Conservation (phyloP, 2,888 invertebrate species). For the Hartigia nigra region DNA sequence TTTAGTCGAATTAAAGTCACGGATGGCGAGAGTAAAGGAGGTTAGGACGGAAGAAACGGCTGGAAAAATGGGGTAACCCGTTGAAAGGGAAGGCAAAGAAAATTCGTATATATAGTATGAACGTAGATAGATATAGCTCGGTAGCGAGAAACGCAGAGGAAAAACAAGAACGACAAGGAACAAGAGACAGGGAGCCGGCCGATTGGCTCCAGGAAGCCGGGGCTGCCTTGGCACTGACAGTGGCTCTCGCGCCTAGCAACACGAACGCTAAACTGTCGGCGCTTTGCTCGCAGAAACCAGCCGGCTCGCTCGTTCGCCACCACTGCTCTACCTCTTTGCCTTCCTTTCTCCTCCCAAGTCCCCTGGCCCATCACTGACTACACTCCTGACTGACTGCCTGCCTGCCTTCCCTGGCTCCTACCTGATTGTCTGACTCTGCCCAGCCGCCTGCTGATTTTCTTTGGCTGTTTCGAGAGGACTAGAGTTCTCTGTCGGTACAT, state of each 20-base stretch:
- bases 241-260: constrained; percentile 63
- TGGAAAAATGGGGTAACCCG: not conserved
- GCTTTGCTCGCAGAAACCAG: constrained; percentile 37
- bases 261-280: constrained; percentile 55
- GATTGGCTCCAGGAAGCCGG: constrained; percentile 38
- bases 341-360: not conserved
- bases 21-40: not conserved
- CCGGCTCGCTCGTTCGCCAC: constrained; percentile 25
- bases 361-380: not conserved
- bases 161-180: constrained; percentile 3
- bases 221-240: constrained; percentile 63
- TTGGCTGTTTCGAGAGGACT: not conserved
- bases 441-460: not conserved
- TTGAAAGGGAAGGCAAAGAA: not conserved
- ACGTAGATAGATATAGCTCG: not conserved
- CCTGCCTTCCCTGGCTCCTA: constrained; percentile 24
- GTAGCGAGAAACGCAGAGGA: not conserved
- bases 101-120: not conserved
- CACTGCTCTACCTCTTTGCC: constrained; percentile 29
- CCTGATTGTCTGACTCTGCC: constrained; percentile 18
- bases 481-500: not conserved
- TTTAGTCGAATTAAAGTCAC: not conserved
- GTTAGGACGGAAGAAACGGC: not conserved
- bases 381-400: constrained; percentile 21
- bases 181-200: constrained; percentile 10